A percentile compares a stretch with the other conserved stretches of the same genome.
phyloP scores from a whole-genome alignment of 1,140 invertebrate species.

The Drosophila navojoa region DNA sequence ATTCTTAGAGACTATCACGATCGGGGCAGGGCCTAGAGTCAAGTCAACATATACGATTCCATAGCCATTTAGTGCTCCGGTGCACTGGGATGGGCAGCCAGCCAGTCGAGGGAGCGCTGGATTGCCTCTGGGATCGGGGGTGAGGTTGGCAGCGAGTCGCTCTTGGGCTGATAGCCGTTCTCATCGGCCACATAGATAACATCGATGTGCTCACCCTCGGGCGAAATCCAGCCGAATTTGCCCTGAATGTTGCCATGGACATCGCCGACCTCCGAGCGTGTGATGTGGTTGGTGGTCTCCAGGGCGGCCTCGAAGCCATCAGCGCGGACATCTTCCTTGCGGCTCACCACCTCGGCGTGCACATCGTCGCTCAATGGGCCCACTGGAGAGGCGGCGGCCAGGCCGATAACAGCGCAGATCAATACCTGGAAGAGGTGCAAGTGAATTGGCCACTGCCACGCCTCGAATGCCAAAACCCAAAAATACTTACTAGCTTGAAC shows the following conservation, averaged over 20 bases:
- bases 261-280: constrained; percentile 49
- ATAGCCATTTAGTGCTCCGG: too few species aligned
- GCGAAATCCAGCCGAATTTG: constrained; percentile 57
- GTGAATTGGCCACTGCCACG: background rate
- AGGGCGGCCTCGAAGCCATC: background rate
- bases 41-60: too few species aligned
- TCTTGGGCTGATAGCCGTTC: constrained; percentile 85
- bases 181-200: constrained; percentile 86
- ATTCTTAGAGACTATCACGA: too few species aligned
- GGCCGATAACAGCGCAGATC: constrained; percentile 17
- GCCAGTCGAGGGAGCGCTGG: too few species aligned
- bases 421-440: background rate
- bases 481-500: constrained; percentile 62
- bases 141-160: constrained; percentile 76
- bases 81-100: too few species aligned
- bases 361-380: background rate
- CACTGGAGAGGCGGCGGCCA: constrained; percentile 12
- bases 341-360: background rate
- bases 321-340: background rate
- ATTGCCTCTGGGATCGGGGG: constrained; percentile 50
- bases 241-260: constrained; percentile 67
- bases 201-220: constrained; percentile 83
- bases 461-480: background rate
- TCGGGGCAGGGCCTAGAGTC: too few species aligned
- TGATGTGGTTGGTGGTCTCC: constrained; percentile 43